Percentiles rank a stretch among this genome's conserved stretches.
Conservation (phyloP, 2,797 vertebrate genomes). For the Carcharodon carcharias region DNA sequence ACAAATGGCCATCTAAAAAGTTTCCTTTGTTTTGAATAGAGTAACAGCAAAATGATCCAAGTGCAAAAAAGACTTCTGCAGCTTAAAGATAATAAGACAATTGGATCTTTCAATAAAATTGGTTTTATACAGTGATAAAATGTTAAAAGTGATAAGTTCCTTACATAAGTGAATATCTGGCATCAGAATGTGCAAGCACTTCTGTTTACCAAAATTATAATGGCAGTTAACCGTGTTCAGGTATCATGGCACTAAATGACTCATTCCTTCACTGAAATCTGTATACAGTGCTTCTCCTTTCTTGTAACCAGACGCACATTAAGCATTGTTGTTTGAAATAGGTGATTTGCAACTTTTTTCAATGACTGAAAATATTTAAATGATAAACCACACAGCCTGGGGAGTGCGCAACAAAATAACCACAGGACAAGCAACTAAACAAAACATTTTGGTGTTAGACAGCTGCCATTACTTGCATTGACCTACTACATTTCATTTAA, state of each 20-base stretch:
- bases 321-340: neutral
- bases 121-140: neutral
- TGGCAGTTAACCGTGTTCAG: neutral
- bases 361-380: conserved; percentile 11
- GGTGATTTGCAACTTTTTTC: no score
- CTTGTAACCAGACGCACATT: neutral
- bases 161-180: neutral
- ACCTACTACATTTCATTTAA: neutral
- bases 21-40: neutral
- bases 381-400: neutral
- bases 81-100: neutral
- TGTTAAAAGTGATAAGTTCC: neutral
- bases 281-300: neutral
- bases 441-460: neutral
- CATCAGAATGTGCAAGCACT: neutral
- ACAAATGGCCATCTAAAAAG: neutral
- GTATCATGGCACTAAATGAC: neutral
- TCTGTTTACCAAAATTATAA: neutral
- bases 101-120: neutral
- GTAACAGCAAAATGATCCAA: neutral
- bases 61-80: neutral
- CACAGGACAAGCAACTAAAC: neutral
- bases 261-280: neutral
- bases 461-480: neutral
- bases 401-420: neutral